These are phyloP conservation scores for Clarias magur DNA, from an alignment of 2,113 vertebrate genomes.

Conservation along the genomic window DNA sequence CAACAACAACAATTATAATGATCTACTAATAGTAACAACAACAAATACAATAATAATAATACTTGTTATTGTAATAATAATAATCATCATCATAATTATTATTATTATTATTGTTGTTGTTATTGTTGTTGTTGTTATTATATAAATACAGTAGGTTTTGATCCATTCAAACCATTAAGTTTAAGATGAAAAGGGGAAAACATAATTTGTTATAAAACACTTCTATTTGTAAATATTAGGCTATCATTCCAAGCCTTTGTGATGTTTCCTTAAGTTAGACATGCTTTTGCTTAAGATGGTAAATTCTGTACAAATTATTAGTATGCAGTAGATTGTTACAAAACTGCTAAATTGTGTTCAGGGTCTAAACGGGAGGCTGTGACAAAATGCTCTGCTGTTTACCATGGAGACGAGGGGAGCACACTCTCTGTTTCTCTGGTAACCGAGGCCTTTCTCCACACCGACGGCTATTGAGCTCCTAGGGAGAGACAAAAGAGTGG, in stretches of 20 bases:
- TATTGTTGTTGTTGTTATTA: too few species aligned
- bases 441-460: constrained; percentile 91
- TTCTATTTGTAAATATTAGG: not conserved
- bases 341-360: constrained; percentile 85
- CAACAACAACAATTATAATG: too few species aligned
- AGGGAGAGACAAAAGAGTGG: constrained; percentile 93
- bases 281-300: constrained; percentile 17
- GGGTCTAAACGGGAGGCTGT: constrained; percentile 87
- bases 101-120: not conserved
- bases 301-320: constrained; percentile 54
- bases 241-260: not conserved
- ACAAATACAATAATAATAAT: not conserved
- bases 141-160: not conserved
- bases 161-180: not conserved
- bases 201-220: not conserved
- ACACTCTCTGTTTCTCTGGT: constrained; percentile 97
- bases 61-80: not conserved
- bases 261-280: constrained; percentile 2
- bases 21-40: not conserved
- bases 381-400: constrained; percentile 94
- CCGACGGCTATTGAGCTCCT: constrained; percentile 93
- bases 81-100: not conserved
- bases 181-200: not conserved
- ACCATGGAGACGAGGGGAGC: constrained; percentile 93
- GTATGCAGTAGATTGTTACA: constrained; percentile 83